phyloP scores from a whole-genome alignment of 2,113 vertebrate species.

The Salvelinus alpinus region DNA sequence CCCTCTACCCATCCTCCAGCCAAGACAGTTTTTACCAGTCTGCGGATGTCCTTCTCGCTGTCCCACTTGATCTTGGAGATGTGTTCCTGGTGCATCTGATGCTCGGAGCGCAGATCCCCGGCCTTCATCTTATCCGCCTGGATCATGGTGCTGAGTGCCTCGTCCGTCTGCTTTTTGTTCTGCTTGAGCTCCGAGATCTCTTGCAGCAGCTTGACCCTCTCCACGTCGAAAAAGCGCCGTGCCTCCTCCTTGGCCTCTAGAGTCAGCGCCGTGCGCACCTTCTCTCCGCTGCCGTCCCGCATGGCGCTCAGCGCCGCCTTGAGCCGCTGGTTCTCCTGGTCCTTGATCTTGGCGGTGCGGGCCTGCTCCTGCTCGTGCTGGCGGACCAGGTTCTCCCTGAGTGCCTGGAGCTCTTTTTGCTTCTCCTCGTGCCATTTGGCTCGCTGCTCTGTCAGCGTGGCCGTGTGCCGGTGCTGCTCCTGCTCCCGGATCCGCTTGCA shows the following conservation, averaged over 20 bases:
- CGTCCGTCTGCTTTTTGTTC: conserved; percentile 92
- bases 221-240: conserved; percentile 92
- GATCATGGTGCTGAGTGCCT: conserved; percentile 94
- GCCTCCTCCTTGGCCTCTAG: conserved; percentile 96
- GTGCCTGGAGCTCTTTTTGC: conserved; percentile 92
- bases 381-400: conserved; percentile 91
- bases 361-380: conserved; percentile 96
- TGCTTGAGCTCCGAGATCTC: conserved; percentile 91
- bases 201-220: conserved; percentile 93
- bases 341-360: conserved; percentile 90
- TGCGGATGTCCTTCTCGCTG: conserved; percentile 90
- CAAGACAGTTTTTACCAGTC: conserved; percentile 74
- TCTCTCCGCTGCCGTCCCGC: conserved; percentile 92
- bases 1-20: neutral
- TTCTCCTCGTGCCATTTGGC: conserved; percentile 98
- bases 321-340: conserved; percentile 92
- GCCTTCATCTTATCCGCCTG: conserved; percentile 98
- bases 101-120: conserved; percentile 91
- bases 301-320: conserved; percentile 87
- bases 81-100: conserved; percentile 96
- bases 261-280: conserved; percentile 91
- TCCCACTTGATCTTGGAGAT: conserved; percentile 99
- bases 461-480: conserved; percentile 96
- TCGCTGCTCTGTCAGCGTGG: conserved; percentile 90
- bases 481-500: conserved; percentile 91